Conservation (phyloP, 1,140 invertebrate genomes). For the Drosophila willistoni region DNA sequence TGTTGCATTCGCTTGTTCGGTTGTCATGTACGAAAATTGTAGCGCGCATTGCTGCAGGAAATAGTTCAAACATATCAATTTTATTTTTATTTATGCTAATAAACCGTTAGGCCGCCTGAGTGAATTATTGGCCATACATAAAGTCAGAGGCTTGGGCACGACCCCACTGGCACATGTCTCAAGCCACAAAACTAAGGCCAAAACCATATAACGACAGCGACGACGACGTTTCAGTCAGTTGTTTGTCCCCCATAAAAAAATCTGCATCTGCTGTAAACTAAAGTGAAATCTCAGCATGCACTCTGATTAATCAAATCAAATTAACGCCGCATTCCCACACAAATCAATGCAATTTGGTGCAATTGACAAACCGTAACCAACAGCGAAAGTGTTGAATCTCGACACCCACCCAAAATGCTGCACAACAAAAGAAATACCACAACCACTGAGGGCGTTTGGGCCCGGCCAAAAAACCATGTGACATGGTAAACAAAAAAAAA, state of each 20-base stretch:
- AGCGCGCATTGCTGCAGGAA: conserved; percentile 80
- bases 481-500: too few species aligned
- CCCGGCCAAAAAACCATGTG: neutral
- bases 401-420: conserved; percentile 72
- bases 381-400: conserved; percentile 76
- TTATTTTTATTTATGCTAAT: conserved; percentile 82
- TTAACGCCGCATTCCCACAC: conserved; percentile 76
- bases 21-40: conserved; percentile 81
- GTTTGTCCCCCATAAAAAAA: too few species aligned
- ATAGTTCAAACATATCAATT: conserved; percentile 82
- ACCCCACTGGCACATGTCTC: conserved; percentile 60
- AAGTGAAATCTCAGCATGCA: conserved; percentile 67
- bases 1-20: conserved; percentile 66
- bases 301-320: conserved; percentile 81
- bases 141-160: conserved; percentile 48
- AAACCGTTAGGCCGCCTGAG: conserved; percentile 73
- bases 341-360: conserved; percentile 78
- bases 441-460: conserved; percentile 8
- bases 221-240: neutral
- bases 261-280: conserved; percentile 7
- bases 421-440: too few species aligned
- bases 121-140: conserved; percentile 74
- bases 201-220: conserved; percentile 8
- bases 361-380: conserved; percentile 46
- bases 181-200: conserved; percentile 11